These are phyloP conservation scores for Grus americana DNA, from an alignment of 2,113 vertebrate genomes.

Conservation along the genomic window DNA sequence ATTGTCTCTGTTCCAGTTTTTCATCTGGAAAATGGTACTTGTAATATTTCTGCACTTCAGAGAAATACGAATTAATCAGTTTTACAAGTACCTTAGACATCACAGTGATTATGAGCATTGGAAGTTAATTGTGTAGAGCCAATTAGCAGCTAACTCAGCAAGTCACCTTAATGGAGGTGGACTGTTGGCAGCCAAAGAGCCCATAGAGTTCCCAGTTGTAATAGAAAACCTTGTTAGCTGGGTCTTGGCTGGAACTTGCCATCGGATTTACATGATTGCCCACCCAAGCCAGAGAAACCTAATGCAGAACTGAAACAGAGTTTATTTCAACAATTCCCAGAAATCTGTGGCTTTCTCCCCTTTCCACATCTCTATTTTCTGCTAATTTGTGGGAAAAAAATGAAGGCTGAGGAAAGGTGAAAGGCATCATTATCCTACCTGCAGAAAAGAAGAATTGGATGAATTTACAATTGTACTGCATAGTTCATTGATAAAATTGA, in stretches of 20 bases:
- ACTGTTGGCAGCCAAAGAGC: not conserved
- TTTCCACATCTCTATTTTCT: not conserved
- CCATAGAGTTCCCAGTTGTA: not conserved
- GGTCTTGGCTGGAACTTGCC: not conserved
- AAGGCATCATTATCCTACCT: not conserved
- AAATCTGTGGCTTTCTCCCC: not conserved
- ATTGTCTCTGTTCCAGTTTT: not conserved
- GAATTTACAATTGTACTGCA: not conserved
- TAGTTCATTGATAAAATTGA: not conserved
- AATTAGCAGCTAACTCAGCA: constrained; percentile 29
- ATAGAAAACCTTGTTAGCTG: not conserved
- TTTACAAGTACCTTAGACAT: constrained; percentile 1
- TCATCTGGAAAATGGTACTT: constrained; percentile 3
- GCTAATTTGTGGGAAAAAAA: not conserved
- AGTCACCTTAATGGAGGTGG: not conserved
- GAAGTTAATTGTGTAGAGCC: not conserved
- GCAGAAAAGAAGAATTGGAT: not conserved
- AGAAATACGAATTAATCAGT: not conserved
- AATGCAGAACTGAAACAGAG: not conserved
- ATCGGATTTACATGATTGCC: not conserved
- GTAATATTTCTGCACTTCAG: not conserved
- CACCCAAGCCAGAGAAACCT: not conserved
- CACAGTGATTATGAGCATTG: not conserved
- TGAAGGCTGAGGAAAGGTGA: not conserved
- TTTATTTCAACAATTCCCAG: not conserved